Percentiles rank a stretch among this genome's conserved stretches.
Evolutionary conservation across 2,888 invertebrate species (phyloP).

Genomic region (Hemaris fuciformis): DNA sequence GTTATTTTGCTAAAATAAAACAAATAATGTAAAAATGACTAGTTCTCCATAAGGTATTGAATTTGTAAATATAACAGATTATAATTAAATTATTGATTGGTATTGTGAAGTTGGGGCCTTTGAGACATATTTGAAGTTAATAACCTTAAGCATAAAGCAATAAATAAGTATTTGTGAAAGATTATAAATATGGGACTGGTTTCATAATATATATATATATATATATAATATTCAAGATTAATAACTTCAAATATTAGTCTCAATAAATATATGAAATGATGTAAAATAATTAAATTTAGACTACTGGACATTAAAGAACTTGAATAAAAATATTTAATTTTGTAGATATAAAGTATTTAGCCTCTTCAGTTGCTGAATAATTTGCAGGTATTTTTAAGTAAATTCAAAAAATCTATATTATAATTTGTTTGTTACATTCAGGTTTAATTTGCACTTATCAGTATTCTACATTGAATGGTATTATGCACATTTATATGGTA

Average conservation of each 20-base stretch:
- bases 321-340: neutral
- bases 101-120: conserved; percentile 12
- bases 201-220: neutral
- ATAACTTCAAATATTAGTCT: neutral
- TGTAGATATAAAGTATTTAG: neutral
- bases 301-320: neutral
- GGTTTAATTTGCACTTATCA: neutral
- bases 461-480: neutral
- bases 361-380: neutral
- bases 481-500: neutral
- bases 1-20: conserved; percentile 5
- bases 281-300: neutral
- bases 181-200: neutral
- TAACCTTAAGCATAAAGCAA: neutral
- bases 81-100: conserved; percentile 17
- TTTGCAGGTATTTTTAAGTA: neutral
- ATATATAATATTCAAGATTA: neutral
- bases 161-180: neutral
- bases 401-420: too few species aligned
- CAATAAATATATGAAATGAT: neutral
- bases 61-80: conserved; percentile 19
- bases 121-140: neutral
- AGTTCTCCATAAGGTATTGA: neutral
- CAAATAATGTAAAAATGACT: conserved; percentile 16
- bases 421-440: too few species aligned